Base-by-base conservation (phyloP, 1,140 invertebrate genomes). In the Conopomorpha cramerella region DNA sequence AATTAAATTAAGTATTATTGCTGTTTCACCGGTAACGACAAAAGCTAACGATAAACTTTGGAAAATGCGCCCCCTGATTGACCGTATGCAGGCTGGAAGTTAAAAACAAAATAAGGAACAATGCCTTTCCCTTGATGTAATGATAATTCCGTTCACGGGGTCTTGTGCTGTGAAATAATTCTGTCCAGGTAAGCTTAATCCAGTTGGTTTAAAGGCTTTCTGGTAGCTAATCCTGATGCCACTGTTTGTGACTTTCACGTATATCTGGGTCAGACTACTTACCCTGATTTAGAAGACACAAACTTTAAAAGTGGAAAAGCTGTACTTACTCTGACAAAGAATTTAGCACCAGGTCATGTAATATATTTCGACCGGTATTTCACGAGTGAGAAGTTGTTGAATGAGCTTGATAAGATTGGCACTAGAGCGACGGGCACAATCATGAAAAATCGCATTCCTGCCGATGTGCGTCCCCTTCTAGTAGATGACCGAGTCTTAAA, bases 301-400 rank as follows among this genome's bases (percentile, higher is more conserved):
- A 13, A 11, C 6, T 51, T 42, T 26, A 26, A 35, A 10, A 44
- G 41, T n/a, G 48, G 46, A 30, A 37, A 31, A 19, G 37, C 39
- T 8, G 32, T 46, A 15, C 13, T 51, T 1, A 27, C 8, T 10
- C 17, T 51, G 13, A 33, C 39, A 10, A 31, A 38, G 8, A 15
- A 8, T 2, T 30, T 49, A n/a, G 38, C 36, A 3, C 47, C 39
- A 1, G 43, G 47, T 6, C 36, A 44, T 28, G 30, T 33, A 8
- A 10, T 51, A 6, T 47, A 42, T 36, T 47, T 30, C 26, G 48
- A 51, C 33, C 12, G 41, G 14, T 51, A 40, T 34, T 46, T 51
- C 27, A 42, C 41, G 0, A 39, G 16, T 8, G 29, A 27, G 12
- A 46, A 34, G 36, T 16, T 52, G n/a, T 2, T 25, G 2, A 4